A percentile compares a stretch with the other conserved stretches of the same genome.
These are phyloP conservation scores for Heteronetta atricapilla DNA, from an alignment of 2,113 vertebrate genomes.

Conservation along the genomic window DNA sequence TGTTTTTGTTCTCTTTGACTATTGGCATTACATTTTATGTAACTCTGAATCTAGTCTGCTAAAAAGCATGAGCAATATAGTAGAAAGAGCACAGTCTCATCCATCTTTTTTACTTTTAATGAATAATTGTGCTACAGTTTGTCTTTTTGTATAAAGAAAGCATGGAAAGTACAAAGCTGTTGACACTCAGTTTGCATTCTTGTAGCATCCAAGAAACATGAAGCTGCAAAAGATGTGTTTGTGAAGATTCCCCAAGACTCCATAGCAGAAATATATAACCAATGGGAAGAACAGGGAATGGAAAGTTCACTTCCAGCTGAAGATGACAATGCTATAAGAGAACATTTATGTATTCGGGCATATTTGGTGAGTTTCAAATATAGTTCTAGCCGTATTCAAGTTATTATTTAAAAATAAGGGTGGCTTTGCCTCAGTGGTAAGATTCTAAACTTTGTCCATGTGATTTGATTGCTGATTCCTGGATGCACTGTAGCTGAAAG, in stretches of 20 bases:
- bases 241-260: constrained; percentile 95
- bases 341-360: constrained; percentile 93
- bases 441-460: not conserved
- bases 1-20: not conserved
- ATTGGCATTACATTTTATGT: not conserved
- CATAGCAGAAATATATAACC: constrained; percentile 91
- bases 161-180: not conserved
- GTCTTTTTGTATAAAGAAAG: not conserved
- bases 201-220: constrained; percentile 92
- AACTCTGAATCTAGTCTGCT: not conserved
- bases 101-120: not conserved
- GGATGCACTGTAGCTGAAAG: not conserved
- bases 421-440: not conserved
- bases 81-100: not conserved
- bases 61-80: not conserved
- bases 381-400: not conserved
- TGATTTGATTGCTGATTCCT: not conserved
- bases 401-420: not conserved
- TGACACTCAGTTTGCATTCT: constrained; percentile 33
- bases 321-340: constrained; percentile 93
- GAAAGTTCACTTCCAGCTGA: constrained; percentile 86
- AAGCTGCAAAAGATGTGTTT: constrained; percentile 95
- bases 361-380: constrained; percentile 86
- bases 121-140: not conserved
- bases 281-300: constrained; percentile 89